Evolutionary conservation across 2,888 invertebrate species (phyloP).

Genomic region (Drosophila borealis): DNA sequence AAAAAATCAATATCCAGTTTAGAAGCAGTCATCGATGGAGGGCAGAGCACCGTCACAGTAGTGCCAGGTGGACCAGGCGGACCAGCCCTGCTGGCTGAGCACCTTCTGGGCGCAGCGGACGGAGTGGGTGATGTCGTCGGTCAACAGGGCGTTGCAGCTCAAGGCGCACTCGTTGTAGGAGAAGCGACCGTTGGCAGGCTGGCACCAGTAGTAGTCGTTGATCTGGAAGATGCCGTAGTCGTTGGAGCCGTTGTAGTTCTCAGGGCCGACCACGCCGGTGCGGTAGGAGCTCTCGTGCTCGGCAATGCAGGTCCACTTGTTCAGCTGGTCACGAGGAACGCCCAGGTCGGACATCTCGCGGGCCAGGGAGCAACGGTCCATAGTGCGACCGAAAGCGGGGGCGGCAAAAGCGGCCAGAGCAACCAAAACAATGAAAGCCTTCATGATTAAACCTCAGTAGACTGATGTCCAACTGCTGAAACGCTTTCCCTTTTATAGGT

Average conservation of each 20-base stretch:
- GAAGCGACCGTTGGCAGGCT: slow-evolving; percentile 62
- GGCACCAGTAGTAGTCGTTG: slow-evolving; percentile 81
- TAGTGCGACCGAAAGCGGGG: slow-evolving; percentile 56
- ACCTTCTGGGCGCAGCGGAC: slow-evolving; percentile 74
- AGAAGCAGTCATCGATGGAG: slow-evolving; percentile 59
- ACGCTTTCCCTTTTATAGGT: slow-evolving; percentile 31
- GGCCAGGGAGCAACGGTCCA: slow-evolving; percentile 71
- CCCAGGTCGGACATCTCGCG: slow-evolving; percentile 69
- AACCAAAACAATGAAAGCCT: slow-evolving; percentile 37
- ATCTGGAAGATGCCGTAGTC: slow-evolving; percentile 84
- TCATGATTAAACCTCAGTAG: slow-evolving; percentile 39
- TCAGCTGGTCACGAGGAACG: slow-evolving; percentile 65
- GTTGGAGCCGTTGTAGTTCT: slow-evolving; percentile 85
- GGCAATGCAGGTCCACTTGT: slow-evolving; percentile 77
- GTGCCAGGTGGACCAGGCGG: slow-evolving; percentile 79
- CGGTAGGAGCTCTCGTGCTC: slow-evolving; percentile 77
- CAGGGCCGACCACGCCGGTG: slow-evolving; percentile 84
- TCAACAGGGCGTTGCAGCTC: slow-evolving; percentile 65
- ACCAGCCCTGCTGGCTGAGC: slow-evolving; percentile 70
- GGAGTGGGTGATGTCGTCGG: slow-evolving; percentile 69
- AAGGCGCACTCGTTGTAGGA: slow-evolving; percentile 75
- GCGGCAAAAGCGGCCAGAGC: slow-evolving; percentile 53
- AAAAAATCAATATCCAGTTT: slow-evolving; percentile 19
- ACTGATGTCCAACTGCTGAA: slow-evolving; percentile 29
- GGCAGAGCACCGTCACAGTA: slow-evolving; percentile 68